Base-by-base conservation (phyloP, 2,113 vertebrate genomes). In the Gobio gobio region DNA sequence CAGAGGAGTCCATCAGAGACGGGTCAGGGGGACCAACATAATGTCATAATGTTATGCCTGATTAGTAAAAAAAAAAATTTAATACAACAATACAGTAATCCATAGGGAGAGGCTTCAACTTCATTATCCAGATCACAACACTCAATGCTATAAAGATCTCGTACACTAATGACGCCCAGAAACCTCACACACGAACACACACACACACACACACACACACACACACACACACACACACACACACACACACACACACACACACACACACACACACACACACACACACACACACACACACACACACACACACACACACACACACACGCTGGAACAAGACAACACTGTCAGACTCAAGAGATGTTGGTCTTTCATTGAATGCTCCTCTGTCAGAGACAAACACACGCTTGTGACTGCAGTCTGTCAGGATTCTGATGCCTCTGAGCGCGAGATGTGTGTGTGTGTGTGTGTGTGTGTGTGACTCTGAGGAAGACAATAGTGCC, bases 401-500 rank as follows among this genome's bases (percentile, higher is more conserved):
- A 68, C 51, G 59, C 29, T 22, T 73, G 74, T 47, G 74, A 40
- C n/a, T 20, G 45, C 40, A 82, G 7, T 63, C 12, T 45, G 24
- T 76, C 56, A 29, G 29, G 64, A 22, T 13, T 47, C 51, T 59
- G 40, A 56, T 36, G 56, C 26, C 63, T 66, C 12, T 83, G 86
- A 88, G 88, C 68, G 18, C 91, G 54, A 87, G 58, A 83, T 72
- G 29, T 45, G 18, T 0, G 29, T 29, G 29, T 29, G 29, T 29
- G 29, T 29, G 29, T 29, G 29, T 29, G 29, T 29, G 29, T 29
- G 29, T 72, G 29, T 45, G 18, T 0, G 77, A 75, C 63, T 47
- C 59, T 29, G 20, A 49, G 54, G 56, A 40, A 54, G 56, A 88
- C 86, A 88, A 85, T 83, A 70, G 86, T 78, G 83, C 78, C 86